Percentiles rank a stretch among this genome's conserved stretches.
Evolutionary conservation across 2,797 vertebrate species (phyloP).

Genomic region (Pipistrellus nathusii): DNA sequence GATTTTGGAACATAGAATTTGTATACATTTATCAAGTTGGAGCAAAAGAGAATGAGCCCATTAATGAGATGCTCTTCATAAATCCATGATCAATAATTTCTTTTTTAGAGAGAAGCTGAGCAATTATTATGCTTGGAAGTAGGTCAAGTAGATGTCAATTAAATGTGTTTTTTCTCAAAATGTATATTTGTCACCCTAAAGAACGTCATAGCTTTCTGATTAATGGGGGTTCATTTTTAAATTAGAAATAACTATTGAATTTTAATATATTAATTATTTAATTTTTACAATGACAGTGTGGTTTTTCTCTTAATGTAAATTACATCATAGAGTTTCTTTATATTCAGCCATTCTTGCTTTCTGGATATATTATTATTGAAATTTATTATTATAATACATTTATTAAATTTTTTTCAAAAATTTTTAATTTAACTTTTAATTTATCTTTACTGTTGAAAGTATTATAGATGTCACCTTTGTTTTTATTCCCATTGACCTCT

Average conservation of each 20-base stretch:
- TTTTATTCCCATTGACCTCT: too few relatives aligned
- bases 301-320: background rate
- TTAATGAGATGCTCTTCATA: background rate
- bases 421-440: too few relatives aligned
- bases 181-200: background rate
- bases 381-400: conserved; percentile 19
- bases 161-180: background rate
- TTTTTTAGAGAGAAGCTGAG: background rate
- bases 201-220: background rate
- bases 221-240: background rate
- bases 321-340: background rate
- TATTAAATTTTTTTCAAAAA: background rate
- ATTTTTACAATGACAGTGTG: background rate
- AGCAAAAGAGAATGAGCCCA: background rate
- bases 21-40: background rate
- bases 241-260: background rate
- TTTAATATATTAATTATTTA: conserved; percentile 37
- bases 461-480: too few relatives aligned
- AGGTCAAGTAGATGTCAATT: background rate
- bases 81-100: background rate
- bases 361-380: conserved; percentile 32
- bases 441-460: too few relatives aligned
- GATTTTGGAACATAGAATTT: background rate
- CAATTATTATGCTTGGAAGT: background rate
- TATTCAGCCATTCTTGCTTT: conserved; percentile 64